phyloP scores from a whole-genome alignment of 2,113 vertebrate genomes.

The Microtus pennsylvanicus region DNA sequence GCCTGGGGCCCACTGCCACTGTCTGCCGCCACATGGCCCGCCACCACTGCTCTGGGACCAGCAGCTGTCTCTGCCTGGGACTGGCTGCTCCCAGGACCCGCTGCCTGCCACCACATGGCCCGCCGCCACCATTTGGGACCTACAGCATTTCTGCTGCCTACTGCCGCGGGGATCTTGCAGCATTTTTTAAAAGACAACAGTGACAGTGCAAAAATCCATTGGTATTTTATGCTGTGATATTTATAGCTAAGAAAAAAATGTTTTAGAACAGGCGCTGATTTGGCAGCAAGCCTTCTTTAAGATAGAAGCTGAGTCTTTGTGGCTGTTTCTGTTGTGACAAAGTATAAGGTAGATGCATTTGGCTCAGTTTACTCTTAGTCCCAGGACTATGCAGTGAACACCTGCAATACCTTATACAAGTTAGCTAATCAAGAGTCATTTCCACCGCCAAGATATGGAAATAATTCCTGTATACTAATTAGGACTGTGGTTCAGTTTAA shows the following conservation, averaged over 20 bases:
- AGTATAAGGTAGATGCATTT: not conserved
- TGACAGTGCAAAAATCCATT: not conserved
- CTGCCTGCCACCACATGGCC: too few relatives aligned
- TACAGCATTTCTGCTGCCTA: too few relatives aligned
- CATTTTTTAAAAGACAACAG: too few relatives aligned
- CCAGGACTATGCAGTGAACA: not conserved
- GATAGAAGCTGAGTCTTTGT: not conserved
- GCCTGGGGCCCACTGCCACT: too few relatives aligned
- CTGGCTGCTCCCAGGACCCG: too few relatives aligned
- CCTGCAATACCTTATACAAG: not conserved
- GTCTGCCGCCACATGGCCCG: too few relatives aligned
- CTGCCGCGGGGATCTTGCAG: too few relatives aligned
- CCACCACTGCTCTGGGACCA: too few relatives aligned
- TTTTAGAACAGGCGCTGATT: not conserved
- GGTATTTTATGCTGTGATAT: not conserved
- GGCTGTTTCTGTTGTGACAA: not conserved
- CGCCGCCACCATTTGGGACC: too few relatives aligned
- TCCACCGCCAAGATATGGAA: slow-evolving; percentile 18
- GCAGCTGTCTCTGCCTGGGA: too few relatives aligned
- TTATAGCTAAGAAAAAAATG: not conserved
- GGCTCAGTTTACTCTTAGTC: not conserved
- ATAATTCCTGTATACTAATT: not conserved
- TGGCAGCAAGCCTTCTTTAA: not conserved
- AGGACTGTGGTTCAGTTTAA: not conserved
- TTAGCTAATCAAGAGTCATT: slow-evolving; percentile 16